phyloP scores from a whole-genome alignment of 2,797 vertebrate species.

The Cirrhinus molitorella region DNA sequence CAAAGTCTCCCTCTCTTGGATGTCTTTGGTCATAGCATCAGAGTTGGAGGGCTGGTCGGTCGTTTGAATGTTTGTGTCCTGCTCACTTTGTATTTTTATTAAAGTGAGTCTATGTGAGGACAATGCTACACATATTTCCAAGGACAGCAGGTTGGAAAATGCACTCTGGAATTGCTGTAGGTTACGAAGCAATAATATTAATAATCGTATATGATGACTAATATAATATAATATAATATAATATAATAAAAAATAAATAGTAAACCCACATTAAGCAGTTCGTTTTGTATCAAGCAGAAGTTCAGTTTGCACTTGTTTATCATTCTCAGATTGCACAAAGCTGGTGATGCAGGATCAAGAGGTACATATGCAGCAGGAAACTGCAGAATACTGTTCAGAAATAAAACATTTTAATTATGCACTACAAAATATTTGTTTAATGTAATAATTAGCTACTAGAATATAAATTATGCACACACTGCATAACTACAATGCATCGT shows the following conservation, averaged over 20 bases:
- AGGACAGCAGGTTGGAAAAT: slow-evolving; percentile 66
- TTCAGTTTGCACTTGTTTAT: slow-evolving; percentile 82
- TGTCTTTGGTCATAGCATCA: slow-evolving; percentile 48
- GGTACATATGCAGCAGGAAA: slow-evolving; percentile 89
- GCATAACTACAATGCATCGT: slow-evolving; percentile 58
- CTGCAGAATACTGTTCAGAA: slow-evolving; percentile 83
- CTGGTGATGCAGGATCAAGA: slow-evolving; percentile 86
- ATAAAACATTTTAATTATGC: not conserved
- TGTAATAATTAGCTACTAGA: not conserved
- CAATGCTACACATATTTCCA: slow-evolving; percentile 68
- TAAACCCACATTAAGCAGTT: slow-evolving; percentile 81
- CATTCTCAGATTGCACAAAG: slow-evolving; percentile 78
- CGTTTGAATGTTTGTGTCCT: not conserved
- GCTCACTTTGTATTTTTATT: slow-evolving; percentile 64
- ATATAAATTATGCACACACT: too few relatives aligned
- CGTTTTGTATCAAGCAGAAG: slow-evolving; percentile 86
- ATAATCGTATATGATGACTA: not conserved
- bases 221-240: not conserved
- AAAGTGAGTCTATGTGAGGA: slow-evolving; percentile 82
- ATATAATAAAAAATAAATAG: not conserved
- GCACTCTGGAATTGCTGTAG: slow-evolving; percentile 82
- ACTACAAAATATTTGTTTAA: not conserved
- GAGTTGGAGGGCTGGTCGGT: slow-evolving; percentile 5
- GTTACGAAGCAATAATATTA: slow-evolving; percentile 35
- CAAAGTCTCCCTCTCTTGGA: slow-evolving; percentile 66